Percentiles rank a stretch among this genome's conserved stretches.
These are phyloP conservation scores for Scelioninae gen. 2 DNA, from an alignment of 2,888 invertebrate genomes.

Conservation along the genomic window DNA sequence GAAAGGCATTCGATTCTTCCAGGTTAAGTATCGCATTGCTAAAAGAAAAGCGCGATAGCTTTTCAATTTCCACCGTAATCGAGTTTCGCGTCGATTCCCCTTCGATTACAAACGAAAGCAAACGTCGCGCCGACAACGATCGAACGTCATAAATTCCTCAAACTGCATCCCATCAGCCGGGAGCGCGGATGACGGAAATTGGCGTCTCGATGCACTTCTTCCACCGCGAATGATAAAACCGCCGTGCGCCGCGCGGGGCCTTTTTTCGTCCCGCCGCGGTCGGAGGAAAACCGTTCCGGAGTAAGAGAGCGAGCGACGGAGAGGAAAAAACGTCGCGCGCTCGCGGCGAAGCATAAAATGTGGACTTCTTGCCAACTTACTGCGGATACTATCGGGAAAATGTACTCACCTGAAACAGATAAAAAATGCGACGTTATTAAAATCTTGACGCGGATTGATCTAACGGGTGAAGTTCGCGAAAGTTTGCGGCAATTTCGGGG, in stretches of 20 bases:
- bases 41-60: too few species aligned
- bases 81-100: too few species aligned
- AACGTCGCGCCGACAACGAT: slow-evolving; percentile 28
- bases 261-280: slow-evolving; percentile 29
- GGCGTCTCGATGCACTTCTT: slow-evolving; percentile 26
- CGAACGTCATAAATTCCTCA: slow-evolving; percentile 37
- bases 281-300: slow-evolving; percentile 25
- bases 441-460: slow-evolving; percentile 1
- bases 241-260: slow-evolving; percentile 4
- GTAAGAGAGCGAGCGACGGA: slow-evolving; percentile 18
- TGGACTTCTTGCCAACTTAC: slow-evolving; percentile 50
- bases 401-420: slow-evolving; percentile 70
- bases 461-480: too few species aligned
- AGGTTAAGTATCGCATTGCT: too few species aligned
- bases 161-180: slow-evolving; percentile 27
- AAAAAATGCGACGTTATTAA: slow-evolving; percentile 33
- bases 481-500: too few species aligned
- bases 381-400: slow-evolving; percentile 54
- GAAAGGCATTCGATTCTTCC: too few species aligned
- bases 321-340: slow-evolving; percentile 30
- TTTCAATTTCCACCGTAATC: too few species aligned
- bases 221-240: slow-evolving; percentile 21
- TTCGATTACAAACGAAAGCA: too few species aligned
- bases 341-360: slow-evolving; percentile 52
- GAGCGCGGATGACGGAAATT: slow-evolving; percentile 35